Percentiles rank a stretch among this genome's conserved stretches.
Evolutionary conservation across 2,888 invertebrate genomes (phyloP).

Genomic region (Chelonus formosanus): DNA sequence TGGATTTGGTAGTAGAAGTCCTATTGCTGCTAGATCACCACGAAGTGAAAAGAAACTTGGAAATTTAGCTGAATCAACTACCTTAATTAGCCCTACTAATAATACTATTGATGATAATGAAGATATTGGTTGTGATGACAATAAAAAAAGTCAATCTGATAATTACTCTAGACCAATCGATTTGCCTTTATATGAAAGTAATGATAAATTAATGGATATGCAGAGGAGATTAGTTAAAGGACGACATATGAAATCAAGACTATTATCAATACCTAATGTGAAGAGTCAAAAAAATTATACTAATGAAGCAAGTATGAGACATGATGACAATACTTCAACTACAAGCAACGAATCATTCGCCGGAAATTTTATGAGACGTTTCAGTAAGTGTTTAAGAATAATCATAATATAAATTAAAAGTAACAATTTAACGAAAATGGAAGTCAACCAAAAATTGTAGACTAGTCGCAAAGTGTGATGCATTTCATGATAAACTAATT

Average conservation of each 20-base stretch:
- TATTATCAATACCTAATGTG: slow-evolving; percentile 82
- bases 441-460: neutral
- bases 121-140: slow-evolving; percentile 15
- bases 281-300: slow-evolving; percentile 69
- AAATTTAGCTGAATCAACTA: slow-evolving; percentile 9
- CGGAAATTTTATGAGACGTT: slow-evolving; percentile 82
- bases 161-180: slow-evolving; percentile 69
- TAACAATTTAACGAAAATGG: neutral
- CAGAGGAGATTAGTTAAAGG: slow-evolving; percentile 65
- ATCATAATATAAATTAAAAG: too few relatives aligned
- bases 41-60: slow-evolving; percentile 19
- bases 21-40: slow-evolving; percentile 32
- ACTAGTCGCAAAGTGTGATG: too few relatives aligned
- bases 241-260: slow-evolving; percentile 72
- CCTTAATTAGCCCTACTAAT: slow-evolving; percentile 10
- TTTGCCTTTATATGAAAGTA: slow-evolving; percentile 70
- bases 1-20: slow-evolving; percentile 30
- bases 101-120: slow-evolving; percentile 24
- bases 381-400: slow-evolving; percentile 76
- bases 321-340: neutral
- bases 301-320: slow-evolving; percentile 43
- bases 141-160: slow-evolving; percentile 21
- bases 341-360: slow-evolving; percentile 68
- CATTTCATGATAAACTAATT: neutral
- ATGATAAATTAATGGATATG: slow-evolving; percentile 61